Evolutionary conservation across 2,113 vertebrate genomes (phyloP).

Genomic region (Sylvia atricapilla): DNA sequence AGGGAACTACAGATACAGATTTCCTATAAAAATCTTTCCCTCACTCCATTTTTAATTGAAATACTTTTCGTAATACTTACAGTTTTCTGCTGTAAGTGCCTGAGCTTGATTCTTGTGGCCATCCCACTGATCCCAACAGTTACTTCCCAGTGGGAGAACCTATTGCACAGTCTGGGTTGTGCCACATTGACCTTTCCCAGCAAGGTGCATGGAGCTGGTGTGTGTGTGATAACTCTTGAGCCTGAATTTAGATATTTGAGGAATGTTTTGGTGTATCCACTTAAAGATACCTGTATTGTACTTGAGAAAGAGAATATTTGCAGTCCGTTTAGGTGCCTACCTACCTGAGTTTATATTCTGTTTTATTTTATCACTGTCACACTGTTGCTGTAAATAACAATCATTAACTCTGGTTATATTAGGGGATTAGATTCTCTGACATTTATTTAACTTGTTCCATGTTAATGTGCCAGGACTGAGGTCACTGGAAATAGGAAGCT

Average conservation of each 20-base stretch:
- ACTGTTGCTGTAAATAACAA: not conserved
- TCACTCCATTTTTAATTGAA: not conserved
- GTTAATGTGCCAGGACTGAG: not conserved
- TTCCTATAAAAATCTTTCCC: not conserved
- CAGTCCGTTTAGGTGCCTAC: not conserved
- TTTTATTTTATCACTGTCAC: not conserved
- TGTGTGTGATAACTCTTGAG: not conserved
- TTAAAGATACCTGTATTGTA: not conserved
- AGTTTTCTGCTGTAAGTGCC: not conserved
- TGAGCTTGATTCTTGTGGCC: accelerated
- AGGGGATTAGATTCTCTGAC: not conserved
- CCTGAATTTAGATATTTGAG: not conserved
- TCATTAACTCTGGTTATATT: not conserved
- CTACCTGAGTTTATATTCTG: not conserved
- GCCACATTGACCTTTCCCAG: not conserved
- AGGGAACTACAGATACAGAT: not conserved
- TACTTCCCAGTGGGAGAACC: not conserved
- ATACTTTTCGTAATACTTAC: not conserved
- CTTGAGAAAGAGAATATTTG: not conserved
- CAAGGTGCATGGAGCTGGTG: accelerated
- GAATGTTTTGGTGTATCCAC: not conserved
- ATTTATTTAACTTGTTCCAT: not conserved
- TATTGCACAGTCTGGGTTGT: accelerated
- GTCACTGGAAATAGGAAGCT: not conserved
- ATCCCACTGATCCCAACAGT: not conserved